Evolutionary conservation across 2,113 vertebrate genomes (phyloP).

Genomic region (Tachuris rubrigastra): DNA sequence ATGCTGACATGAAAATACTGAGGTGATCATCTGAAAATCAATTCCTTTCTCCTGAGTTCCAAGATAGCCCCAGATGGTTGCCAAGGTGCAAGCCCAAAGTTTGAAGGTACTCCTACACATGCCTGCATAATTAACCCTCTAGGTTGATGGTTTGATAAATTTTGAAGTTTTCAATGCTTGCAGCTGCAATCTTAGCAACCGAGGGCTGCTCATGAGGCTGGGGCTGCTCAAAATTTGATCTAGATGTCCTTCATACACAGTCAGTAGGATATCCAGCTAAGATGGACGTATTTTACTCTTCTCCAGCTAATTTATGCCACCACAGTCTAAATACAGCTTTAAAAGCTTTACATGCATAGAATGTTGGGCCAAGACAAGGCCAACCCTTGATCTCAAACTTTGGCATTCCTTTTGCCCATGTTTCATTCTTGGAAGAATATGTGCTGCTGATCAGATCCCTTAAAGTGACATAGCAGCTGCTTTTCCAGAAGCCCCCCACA

Average conservation of each 20-base stretch:
- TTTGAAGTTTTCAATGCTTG: background rate
- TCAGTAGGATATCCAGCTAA: background rate
- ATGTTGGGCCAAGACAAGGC: background rate
- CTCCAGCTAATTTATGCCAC: background rate
- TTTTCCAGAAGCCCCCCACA: background rate
- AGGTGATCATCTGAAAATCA: background rate
- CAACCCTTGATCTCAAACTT: background rate
- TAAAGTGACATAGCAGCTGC: background rate
- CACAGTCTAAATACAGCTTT: background rate
- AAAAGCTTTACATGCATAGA: background rate
- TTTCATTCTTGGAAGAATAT: background rate
- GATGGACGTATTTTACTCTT: background rate
- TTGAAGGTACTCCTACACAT: background rate
- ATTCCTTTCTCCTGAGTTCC: background rate
- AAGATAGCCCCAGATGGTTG: background rate
- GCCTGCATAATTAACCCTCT: background rate
- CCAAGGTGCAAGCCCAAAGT: background rate
- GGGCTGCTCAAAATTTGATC: background rate
- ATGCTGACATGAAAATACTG: background rate
- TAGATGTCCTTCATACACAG: background rate
- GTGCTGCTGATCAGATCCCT: background rate
- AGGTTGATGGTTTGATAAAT: background rate
- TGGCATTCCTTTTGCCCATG: background rate
- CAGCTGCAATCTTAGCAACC: background rate
- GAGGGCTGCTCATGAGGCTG: background rate